Percentiles rank a stretch among this genome's conserved stretches.
Evolutionary conservation across 2,797 vertebrate species (phyloP).

Genomic region (Anguilla obscura): DNA sequence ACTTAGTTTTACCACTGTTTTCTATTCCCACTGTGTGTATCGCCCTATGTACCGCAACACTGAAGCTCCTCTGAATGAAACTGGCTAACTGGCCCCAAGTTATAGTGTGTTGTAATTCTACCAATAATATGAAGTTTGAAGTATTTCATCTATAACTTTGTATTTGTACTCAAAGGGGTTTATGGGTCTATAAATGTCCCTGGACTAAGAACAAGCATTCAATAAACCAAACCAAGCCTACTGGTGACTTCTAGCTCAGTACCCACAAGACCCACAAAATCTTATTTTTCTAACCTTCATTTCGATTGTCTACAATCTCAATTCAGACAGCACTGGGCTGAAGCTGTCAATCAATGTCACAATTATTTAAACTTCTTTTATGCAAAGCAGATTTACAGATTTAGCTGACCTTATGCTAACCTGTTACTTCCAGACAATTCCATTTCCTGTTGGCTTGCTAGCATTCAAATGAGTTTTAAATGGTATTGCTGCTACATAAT

Average conservation of each 20-base stretch:
- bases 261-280: neutral
- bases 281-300: neutral
- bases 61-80: neutral
- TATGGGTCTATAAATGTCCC: neutral
- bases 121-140: neutral
- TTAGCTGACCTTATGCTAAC: too few species aligned
- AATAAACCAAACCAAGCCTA: too few species aligned
- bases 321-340: neutral
- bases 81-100: too few species aligned
- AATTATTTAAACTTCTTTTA: too few species aligned
- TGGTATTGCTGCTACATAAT: too few species aligned
- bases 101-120: neutral
- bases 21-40: neutral
- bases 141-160: neutral
- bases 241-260: too few species aligned
- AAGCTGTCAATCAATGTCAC: too few species aligned
- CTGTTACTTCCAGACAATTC: too few species aligned
- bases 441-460: too few species aligned
- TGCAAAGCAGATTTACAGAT: too few species aligned
- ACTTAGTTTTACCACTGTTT: neutral
- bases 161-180: neutral
- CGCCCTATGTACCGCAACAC: neutral
- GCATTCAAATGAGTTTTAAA: too few species aligned
- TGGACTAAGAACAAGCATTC: neutral
- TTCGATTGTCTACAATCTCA: neutral